A percentile compares a stretch with the other conserved stretches of the same genome.
These are phyloP conservation scores for Micromussa lordhowensis DNA, from an alignment of 92 coral and sea anemone species.

Conservation along the genomic window DNA sequence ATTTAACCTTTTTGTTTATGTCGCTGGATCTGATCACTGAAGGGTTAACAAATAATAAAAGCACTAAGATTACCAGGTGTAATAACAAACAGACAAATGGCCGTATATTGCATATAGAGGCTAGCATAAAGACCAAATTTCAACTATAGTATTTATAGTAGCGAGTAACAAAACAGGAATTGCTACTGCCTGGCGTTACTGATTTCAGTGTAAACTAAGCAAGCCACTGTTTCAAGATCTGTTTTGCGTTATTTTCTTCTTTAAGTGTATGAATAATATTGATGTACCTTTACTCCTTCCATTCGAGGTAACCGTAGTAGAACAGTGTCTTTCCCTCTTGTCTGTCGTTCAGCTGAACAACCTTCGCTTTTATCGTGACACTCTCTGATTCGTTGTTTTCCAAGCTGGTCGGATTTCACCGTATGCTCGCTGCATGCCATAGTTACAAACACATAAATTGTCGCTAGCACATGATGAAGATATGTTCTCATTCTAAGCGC, in stretches of 20 bases:
- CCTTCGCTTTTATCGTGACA: slow-evolving; percentile 53
- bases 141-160: background rate
- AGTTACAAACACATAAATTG: slow-evolving; percentile 3
- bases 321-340: background rate
- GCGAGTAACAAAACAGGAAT: background rate
- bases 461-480: slow-evolving; percentile 3
- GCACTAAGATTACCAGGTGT: background rate
- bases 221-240: background rate
- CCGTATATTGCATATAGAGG: background rate
- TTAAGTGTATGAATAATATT: too few relatives aligned
- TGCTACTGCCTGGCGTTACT: background rate
- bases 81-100: background rate
- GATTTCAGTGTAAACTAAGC: background rate
- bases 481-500: slow-evolving; percentile 8
- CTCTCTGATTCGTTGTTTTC: slow-evolving; percentile 25
- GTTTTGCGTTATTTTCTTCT: background rate
- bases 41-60: background rate
- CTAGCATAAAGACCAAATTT: background rate
- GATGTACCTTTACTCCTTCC: slow-evolving; percentile 74
- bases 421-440: slow-evolving; percentile 5
- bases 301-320: slow-evolving; percentile 64
- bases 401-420: slow-evolving; percentile 13
- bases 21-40: background rate
- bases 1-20: background rate
- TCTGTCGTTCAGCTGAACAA: slow-evolving; percentile 3